Percentiles rank a stretch among this genome's conserved stretches.
These are phyloP conservation scores for Polypterus senegalus DNA, from an alignment of 2,113 vertebrate species.

Conservation along the genomic window DNA sequence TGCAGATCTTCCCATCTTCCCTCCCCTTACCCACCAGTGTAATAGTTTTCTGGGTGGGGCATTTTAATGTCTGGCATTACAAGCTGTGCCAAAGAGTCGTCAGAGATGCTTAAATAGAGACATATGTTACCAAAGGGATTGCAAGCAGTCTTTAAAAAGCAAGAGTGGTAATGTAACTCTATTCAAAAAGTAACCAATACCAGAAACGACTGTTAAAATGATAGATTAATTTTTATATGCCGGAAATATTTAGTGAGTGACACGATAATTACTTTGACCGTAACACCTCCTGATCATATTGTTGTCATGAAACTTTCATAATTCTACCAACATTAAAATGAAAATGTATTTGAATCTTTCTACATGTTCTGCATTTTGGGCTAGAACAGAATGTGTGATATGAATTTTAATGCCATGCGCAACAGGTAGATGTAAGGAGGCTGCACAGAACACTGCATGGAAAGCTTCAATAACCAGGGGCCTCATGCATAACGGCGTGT, in stretches of 20 bases:
- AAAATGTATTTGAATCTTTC: too few relatives aligned
- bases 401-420: too few relatives aligned
- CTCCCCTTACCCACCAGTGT: conserved; percentile 1
- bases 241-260: neutral
- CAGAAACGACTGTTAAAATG: neutral
- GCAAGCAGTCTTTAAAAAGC: neutral
- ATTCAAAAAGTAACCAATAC: neutral
- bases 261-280: neutral
- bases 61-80: neutral
- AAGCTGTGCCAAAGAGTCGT: neutral
- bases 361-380: too few relatives aligned
- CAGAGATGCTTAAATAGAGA: conserved; percentile 7
- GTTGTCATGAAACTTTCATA: too few relatives aligned
- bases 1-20: neutral
- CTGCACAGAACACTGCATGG: too few relatives aligned
- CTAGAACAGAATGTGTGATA: too few relatives aligned
- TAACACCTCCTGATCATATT: too few relatives aligned
- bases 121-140: conserved; percentile 5
- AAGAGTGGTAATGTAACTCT: neutral
- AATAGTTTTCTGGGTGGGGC: conserved; percentile 3
- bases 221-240: neutral
- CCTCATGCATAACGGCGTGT: too few relatives aligned
- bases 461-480: too few relatives aligned
- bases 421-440: too few relatives aligned
- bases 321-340: too few relatives aligned